Conservation (phyloP, 2,113 vertebrate species). For the Lynx canadensis region DNA sequence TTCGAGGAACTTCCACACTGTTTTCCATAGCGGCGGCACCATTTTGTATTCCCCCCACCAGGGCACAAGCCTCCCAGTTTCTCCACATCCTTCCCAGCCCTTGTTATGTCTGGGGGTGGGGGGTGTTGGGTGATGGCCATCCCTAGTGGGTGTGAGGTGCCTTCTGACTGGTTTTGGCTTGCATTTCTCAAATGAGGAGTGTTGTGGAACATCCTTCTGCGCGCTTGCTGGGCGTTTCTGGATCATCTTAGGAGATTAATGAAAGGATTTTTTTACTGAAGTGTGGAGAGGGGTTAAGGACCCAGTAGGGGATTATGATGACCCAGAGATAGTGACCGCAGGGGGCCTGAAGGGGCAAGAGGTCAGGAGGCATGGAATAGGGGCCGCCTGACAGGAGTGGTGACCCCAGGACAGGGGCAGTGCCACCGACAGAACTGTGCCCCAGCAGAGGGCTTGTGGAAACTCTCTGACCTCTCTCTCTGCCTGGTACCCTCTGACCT, state of each 20-base stretch:
- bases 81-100: neutral
- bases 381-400: neutral
- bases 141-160: neutral
- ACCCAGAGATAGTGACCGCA: neutral
- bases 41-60: neutral
- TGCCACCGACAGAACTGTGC: neutral
- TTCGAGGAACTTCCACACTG: neutral
- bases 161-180: neutral
- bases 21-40: neutral
- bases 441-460: neutral
- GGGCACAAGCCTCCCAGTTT: fast-evolving
- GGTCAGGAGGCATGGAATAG: no score
- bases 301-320: neutral
- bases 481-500: neutral
- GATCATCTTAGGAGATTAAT: neutral
- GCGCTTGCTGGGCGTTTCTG: neutral
- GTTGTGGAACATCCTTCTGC: neutral
- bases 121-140: neutral
- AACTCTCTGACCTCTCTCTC: neutral
- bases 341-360: neutral
- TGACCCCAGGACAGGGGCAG: neutral
- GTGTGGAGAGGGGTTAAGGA: neutral
- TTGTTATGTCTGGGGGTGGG: neutral
- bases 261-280: neutral
- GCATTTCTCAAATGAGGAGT: neutral